Evolutionary conservation across 2,888 invertebrate species (phyloP), one percentile per base, ranked within the genome.

Genomic region (Anarsia innoxiella): DNA sequence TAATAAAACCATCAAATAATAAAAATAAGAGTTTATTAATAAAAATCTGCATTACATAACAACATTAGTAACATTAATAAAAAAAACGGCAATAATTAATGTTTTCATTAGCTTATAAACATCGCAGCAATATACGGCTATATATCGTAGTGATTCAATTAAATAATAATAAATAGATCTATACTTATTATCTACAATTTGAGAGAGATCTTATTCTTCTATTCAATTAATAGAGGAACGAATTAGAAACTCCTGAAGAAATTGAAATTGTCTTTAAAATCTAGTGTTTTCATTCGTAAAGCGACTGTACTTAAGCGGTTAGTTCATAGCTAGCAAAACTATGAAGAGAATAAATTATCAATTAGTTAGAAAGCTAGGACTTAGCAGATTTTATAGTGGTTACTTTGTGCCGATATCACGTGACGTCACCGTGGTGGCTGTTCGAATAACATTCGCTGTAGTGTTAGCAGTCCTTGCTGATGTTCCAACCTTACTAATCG

Each of bases 341-440:
- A n/a, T n/a, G n/a, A n/a, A n/a, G n/a, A n/a, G n/a, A n/a, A n/a
- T n/a, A n/a, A n/a, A n/a, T n/a, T n/a, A n/a, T n/a, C n/a, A n/a
- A n/a, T n/a, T n/a, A n/a, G n/a, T n/a, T n/a, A n/a, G n/a, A n/a
- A n/a, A n/a, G n/a, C n/a, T n/a, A n/a, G n/a, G n/a, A n/a, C n/a
- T n/a, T n/a, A n/a, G n/a, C n/a, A n/a, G n/a, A n/a, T n/a, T n/a
- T n/a, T n/a, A n/a, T n/a, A n/a, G n/a, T n/a, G n/a, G n/a, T 69
- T 69, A 83, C 45, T 84, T 80, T 16, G 74, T 66, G n/a, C 79
- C 82, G 37, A 84, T 52, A 41, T 83, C 83, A 12, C 83, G 73
- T 32, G 82, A 75, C 3, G 78, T 79, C 35, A 75, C 67, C 9
- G 72, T 71, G 12, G 79, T 75, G 8, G 82, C 66, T 12, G 75